Evolutionary conservation across 2,113 vertebrate species (phyloP).

Genomic region (Ciconia stormi): DNA sequence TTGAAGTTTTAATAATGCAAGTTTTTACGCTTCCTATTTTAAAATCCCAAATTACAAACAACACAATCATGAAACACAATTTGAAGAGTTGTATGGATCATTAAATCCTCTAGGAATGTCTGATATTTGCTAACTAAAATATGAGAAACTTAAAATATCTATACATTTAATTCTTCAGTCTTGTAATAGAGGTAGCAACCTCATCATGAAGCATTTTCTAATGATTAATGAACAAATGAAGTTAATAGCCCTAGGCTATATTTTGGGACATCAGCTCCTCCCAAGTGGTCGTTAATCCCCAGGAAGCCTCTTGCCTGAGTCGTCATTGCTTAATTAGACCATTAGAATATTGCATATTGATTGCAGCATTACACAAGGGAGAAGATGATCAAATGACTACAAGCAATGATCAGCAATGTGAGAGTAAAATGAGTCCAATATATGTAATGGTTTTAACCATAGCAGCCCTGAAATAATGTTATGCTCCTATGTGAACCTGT

Average conservation of each 20-base stretch:
- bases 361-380: constrained; percentile 53
- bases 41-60: background rate
- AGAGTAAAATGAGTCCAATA: background rate
- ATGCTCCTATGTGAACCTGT: fast-evolving
- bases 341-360: constrained; percentile 66
- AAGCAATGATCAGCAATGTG: background rate
- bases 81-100: background rate
- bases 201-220: constrained; percentile 38
- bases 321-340: constrained; percentile 69
- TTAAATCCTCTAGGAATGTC: background rate
- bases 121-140: background rate
- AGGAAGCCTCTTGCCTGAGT: constrained; percentile 64
- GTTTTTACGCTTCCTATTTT: background rate
- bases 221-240: constrained; percentile 65
- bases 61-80: background rate
- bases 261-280: constrained; percentile 61
- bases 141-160: background rate
- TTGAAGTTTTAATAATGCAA: background rate
- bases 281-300: constrained; percentile 66
- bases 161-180: background rate
- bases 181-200: constrained; percentile 17
- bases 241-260: constrained; percentile 58
- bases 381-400: constrained; percentile 31
- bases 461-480: background rate
- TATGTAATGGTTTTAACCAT: background rate